A percentile compares a stretch with the other conserved stretches of the same genome.
Evolutionary conservation across 92 coral and sea anemone genomes (phyloP).

Genomic region (Pocillopora grandis): DNA sequence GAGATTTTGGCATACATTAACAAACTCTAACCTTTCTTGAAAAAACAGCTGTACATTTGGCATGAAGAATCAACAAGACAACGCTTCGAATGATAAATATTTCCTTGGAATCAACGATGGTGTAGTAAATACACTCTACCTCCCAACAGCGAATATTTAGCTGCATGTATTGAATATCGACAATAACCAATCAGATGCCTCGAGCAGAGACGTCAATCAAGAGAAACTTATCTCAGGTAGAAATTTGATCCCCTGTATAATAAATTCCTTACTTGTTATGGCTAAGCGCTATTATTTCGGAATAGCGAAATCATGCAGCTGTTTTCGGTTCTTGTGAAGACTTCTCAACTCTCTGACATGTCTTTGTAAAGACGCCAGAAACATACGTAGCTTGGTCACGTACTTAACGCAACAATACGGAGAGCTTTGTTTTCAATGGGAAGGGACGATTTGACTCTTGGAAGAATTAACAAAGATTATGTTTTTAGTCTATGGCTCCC

Average conservation of each 20-base stretch:
- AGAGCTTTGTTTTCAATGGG: too few relatives aligned
- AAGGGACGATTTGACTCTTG: background rate
- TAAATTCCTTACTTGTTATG: conserved; percentile 4
- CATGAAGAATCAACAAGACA: background rate
- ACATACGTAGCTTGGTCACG: background rate
- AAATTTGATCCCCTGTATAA: background rate
- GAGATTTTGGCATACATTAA: background rate
- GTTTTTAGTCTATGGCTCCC: background rate
- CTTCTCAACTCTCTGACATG: background rate
- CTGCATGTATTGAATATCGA: background rate
- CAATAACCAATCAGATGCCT: conserved; percentile 30
- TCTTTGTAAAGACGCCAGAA: background rate
- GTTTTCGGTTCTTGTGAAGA: background rate
- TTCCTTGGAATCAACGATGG: background rate
- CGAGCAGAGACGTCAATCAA: conserved; percentile 20
- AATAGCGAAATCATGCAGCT: conserved; percentile 3
- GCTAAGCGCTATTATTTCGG: background rate
- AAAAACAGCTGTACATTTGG: conserved; percentile 4
- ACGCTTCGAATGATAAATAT: background rate
- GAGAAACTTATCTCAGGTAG: background rate
- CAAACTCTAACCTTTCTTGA: conserved; percentile 17
- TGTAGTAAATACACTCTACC: background rate
- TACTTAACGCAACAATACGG: too few relatives aligned
- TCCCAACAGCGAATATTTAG: background rate
- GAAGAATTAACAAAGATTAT: background rate